A percentile compares a stretch with the other conserved stretches of the same genome.
These are phyloP conservation scores for Panthera uncia DNA, from an alignment of 2,113 vertebrate genomes.

Conservation along the genomic window DNA sequence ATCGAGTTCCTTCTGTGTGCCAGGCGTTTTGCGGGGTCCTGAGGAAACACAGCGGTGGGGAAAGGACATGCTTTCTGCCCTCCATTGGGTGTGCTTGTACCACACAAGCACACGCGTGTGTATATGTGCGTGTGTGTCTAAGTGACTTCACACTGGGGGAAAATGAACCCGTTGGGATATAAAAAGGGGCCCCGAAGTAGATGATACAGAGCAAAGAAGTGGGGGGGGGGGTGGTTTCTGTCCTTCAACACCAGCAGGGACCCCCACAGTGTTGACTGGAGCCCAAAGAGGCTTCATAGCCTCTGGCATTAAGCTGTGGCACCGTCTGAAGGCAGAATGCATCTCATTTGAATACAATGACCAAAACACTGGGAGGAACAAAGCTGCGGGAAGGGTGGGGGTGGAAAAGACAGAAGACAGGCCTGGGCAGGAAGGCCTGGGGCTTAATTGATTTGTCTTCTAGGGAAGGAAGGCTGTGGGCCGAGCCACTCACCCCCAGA, in stretches of 20 bases:
- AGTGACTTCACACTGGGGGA: background rate
- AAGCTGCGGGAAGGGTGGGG: background rate
- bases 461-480: conserved; percentile 63
- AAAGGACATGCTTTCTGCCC: background rate
- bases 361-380: conserved; percentile 55
- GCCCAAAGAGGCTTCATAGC: background rate
- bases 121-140: too few relatives aligned
- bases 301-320: background rate
- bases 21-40: background rate
- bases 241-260: background rate
- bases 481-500: background rate
- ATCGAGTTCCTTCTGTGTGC: rapidly evolving
- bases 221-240: background rate
- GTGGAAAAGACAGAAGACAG: conserved; percentile 32
- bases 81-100: too few relatives aligned
- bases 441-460: conserved; percentile 76
- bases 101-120: rapidly evolving
- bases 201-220: background rate
- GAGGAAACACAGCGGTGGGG: rapidly evolving
- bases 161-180: background rate
- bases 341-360: conserved; percentile 58
- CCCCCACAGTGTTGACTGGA: rapidly evolving
- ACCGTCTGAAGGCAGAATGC: background rate
- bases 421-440: conserved; percentile 64
- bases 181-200: background rate